Evolutionary conservation across 2,113 vertebrate species (phyloP), one percentile per base, ranked within the genome.

Genomic region (Coryphaenoides rupestris): DNA sequence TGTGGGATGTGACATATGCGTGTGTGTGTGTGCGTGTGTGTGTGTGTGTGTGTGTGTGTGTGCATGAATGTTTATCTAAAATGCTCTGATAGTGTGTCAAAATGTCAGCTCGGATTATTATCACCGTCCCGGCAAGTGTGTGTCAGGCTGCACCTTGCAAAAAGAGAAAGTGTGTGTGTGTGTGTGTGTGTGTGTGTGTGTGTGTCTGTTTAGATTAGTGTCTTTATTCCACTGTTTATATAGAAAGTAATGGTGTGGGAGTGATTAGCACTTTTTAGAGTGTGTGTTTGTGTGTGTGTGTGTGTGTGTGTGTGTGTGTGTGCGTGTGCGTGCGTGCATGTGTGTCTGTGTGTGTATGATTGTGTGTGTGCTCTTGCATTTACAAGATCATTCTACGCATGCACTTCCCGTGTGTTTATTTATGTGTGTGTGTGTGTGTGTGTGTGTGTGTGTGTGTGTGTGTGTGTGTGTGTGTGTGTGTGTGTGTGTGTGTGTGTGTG

Each of bases 1-100:
- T 80, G 68, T 47, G 16, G 46, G 13, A 13, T 49, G 60, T 15
- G 40, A 45, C 6, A 33, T 33, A n/a, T 45, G n/a, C 6, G 2
- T 21, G 60, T 1, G 19, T 22, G 19, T 49, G 33, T 40, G 33
- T 2, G 58, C 21, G n/a, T 10, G 45, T 57, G 65, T 65, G 63
- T 58, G 61, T 60, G 49, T 46, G 19, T 74, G 59, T 58, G 56
- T 63, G 70, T 63, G 64, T 69, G 63, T 59, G 19, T 69, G 55
- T 63, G 76, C 67, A 80, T 52, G 59, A 52, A 70, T 74, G 77
- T 79, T 79, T 84, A 69, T 78, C 82, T 83, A 58, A 70, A 66
- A 73, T 60, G 52, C 77, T 17, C 56, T 58, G 68, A 55, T 56
- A 74, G 71, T 16, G 50, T 81, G 73, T 81, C 82, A 78, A 23